These are phyloP conservation scores for Pelosia muscerda DNA, from an alignment of 2,888 invertebrate genomes.

Conservation along the genomic window DNA sequence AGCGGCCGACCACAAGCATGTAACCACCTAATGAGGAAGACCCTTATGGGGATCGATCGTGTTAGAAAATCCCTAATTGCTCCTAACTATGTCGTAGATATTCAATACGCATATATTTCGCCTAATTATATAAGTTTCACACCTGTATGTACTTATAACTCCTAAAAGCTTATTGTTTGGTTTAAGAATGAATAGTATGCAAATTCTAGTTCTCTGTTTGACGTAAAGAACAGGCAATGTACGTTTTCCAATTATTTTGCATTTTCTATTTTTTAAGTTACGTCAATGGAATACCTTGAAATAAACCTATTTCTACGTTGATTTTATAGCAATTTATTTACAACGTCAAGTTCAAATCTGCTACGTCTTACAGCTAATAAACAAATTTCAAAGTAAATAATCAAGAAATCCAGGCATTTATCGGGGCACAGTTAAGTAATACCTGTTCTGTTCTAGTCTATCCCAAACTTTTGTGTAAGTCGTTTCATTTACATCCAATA, in stretches of 20 bases:
- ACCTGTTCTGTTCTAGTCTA: no score
- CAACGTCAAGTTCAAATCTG: no score
- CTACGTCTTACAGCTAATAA: no score
- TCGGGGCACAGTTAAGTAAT: no score
- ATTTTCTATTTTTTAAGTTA: neutral
- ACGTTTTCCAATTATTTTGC: neutral
- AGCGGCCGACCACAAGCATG: slow-evolving; percentile 62
- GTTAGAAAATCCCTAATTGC: slow-evolving; percentile 82
- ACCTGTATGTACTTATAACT: slow-evolving; percentile 45
- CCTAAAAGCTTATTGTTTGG: neutral
- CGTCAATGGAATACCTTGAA: no score
- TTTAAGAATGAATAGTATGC: neutral
- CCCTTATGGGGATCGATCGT: slow-evolving; percentile 73
- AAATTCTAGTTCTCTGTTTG: neutral
- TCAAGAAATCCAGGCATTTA: no score
- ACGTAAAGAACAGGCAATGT: no score
- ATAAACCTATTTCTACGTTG: no score
- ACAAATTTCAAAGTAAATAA: no score
- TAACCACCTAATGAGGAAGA: slow-evolving; percentile 77
- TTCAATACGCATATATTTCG: slow-evolving; percentile 68
- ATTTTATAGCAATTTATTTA: no score
- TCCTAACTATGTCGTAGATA: slow-evolving; percentile 76
- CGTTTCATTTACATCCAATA: no score
- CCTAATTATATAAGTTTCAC: slow-evolving; percentile 68
- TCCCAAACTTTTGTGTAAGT: no score